Evolutionary conservation across 2,888 invertebrate species (phyloP).

Genomic region (Plemyria rubiginata): DNA sequence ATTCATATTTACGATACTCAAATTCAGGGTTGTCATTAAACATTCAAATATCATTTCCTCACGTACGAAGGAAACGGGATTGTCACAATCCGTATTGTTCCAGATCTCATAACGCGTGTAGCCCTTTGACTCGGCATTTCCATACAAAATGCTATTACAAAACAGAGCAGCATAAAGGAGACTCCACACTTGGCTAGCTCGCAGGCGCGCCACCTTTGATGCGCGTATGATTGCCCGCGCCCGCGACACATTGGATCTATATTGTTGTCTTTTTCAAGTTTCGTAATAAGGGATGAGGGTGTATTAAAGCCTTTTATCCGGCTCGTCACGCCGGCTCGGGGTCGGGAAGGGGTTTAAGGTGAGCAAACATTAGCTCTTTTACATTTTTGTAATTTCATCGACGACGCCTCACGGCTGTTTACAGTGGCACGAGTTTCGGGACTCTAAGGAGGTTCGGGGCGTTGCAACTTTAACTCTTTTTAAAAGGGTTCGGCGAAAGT

Average conservation of each 20-base stretch:
- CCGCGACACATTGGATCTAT: slow-evolving; percentile 85
- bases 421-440: slow-evolving; percentile 64
- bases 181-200: slow-evolving; percentile 80
- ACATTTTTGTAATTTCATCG: slow-evolving; percentile 85
- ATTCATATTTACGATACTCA: slow-evolving; percentile 59
- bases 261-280: slow-evolving; percentile 86
- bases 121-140: slow-evolving; percentile 78
- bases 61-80: slow-evolving; percentile 78
- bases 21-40: slow-evolving; percentile 74
- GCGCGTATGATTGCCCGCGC: slow-evolving; percentile 84
- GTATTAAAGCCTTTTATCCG: slow-evolving; percentile 86
- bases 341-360: slow-evolving; percentile 84
- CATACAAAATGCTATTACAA: slow-evolving; percentile 70
- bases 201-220: slow-evolving; percentile 79
- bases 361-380: slow-evolving; percentile 85
- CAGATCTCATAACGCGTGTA: slow-evolving; percentile 81
- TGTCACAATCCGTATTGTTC: slow-evolving; percentile 82
- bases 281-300: slow-evolving; percentile 85
- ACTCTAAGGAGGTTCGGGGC: slow-evolving; percentile 64
- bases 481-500: slow-evolving; percentile 68
- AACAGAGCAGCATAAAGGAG: slow-evolving; percentile 68
- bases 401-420: slow-evolving; percentile 79
- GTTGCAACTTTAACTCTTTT: slow-evolving; percentile 74
- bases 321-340: slow-evolving; percentile 83
- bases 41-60: slow-evolving; percentile 80